phyloP scores from a whole-genome alignment of 2,113 vertebrate genomes.

The Pseudorectes ferrugineus region DNA sequence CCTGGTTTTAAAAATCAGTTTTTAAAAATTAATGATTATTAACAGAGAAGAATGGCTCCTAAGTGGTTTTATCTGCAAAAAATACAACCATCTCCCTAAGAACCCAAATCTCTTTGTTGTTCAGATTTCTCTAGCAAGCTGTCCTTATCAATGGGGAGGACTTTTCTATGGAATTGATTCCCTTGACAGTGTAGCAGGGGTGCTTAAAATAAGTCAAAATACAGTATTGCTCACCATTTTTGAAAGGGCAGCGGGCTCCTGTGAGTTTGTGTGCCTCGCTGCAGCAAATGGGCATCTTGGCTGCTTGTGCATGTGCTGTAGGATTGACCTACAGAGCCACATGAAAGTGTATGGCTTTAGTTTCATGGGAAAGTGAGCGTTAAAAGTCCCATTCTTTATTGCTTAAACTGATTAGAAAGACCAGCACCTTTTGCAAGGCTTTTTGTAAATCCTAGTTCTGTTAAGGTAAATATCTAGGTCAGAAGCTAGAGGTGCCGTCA shows the following conservation, averaged over 20 bases:
- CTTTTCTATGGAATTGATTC: neutral
- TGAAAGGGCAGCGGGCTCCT: neutral
- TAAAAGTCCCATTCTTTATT: neutral
- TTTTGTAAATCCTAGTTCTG: neutral
- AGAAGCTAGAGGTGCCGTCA: neutral
- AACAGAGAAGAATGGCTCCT: neutral
- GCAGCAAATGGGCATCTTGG: neutral
- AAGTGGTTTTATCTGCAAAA: neutral
- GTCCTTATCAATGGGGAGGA: neutral
- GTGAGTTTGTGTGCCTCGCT: neutral
- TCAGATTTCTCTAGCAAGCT: neutral
- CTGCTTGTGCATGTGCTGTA: neutral
- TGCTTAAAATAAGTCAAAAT: neutral
- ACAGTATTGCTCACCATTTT: neutral
- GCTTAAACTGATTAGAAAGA: neutral
- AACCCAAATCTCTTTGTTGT: neutral
- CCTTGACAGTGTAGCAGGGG: neutral
- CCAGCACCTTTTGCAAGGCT: neutral
- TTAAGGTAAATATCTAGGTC: slow-evolving; percentile 15
- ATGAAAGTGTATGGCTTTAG: neutral
- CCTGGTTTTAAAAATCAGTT: neutral
- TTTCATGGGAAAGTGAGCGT: neutral
- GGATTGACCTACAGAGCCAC: neutral
- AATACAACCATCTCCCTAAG: neutral
- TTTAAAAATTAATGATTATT: neutral